These are phyloP conservation scores for Leptopilina drosophilae DNA, from an alignment of 2,888 invertebrate species.

Conservation along the genomic window DNA sequence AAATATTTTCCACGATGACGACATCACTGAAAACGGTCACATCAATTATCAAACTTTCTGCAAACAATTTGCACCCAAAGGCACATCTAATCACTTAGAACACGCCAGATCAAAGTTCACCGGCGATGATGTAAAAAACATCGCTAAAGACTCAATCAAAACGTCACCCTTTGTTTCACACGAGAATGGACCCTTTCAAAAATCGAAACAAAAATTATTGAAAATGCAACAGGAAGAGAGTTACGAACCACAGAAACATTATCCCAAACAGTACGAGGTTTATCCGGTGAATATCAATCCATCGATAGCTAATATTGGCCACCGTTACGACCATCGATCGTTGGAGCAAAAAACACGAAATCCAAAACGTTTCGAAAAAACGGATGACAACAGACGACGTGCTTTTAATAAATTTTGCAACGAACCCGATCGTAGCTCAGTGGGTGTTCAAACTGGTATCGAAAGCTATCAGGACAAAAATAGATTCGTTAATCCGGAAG, in stretches of 20 bases:
- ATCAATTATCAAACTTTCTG: constrained; percentile 67
- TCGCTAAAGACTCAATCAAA: constrained; percentile 45
- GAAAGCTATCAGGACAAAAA: constrained; percentile 11
- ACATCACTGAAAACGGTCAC: constrained; percentile 60
- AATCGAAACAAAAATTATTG: constrained; percentile 51
- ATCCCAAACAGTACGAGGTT: constrained; percentile 49
- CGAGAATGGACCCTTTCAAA: constrained; percentile 46
- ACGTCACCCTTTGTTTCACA: constrained; percentile 28
- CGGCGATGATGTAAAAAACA: constrained; percentile 39
- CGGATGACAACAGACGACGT: not conserved
- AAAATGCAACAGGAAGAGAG: constrained; percentile 43
- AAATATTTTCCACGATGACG: constrained; percentile 39
- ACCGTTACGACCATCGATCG: constrained; percentile 38
- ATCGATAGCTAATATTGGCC: not conserved
- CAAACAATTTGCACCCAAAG: constrained; percentile 63
- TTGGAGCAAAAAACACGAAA: constrained; percentile 45
- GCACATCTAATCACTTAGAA: constrained; percentile 48
- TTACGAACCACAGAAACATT: constrained; percentile 48
- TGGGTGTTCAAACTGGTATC: constrained; percentile 15
- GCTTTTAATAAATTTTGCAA: constrained; percentile 18
- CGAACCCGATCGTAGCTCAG: constrained; percentile 21
- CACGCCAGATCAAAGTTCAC: constrained; percentile 45
- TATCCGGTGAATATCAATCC: constrained; percentile 44
- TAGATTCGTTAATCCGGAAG: not conserved
- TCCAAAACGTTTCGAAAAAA: constrained; percentile 28